phyloP scores from a whole-genome alignment of 2,797 vertebrate genomes.

The Tiaroga cobitis region DNA sequence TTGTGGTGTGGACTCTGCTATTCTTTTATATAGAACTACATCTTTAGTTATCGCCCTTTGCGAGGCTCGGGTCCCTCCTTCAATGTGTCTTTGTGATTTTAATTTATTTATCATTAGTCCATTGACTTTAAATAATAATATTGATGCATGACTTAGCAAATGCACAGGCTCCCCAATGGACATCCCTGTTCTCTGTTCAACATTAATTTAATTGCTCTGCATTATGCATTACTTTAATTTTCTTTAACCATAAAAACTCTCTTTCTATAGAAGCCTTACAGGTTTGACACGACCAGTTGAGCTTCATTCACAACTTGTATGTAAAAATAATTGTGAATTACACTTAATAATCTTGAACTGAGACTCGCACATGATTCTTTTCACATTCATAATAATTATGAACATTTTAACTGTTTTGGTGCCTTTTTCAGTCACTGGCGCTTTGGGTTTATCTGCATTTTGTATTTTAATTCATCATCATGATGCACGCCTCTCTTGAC shows the following conservation, averaged over 20 bases:
- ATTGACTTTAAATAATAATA: not conserved
- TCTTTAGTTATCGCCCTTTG: too few species aligned
- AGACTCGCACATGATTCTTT: not conserved
- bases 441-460: slow-evolving; percentile 48
- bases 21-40: too few species aligned
- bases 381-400: slow-evolving; percentile 70
- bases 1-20: too few species aligned
- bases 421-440: slow-evolving; percentile 65
- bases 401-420: slow-evolving; percentile 60
- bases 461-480: slow-evolving; percentile 69
- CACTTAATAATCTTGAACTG: not conserved
- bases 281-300: not conserved
- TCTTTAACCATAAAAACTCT: not conserved
- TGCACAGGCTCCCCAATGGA: not conserved
- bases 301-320: not conserved
- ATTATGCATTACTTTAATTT: not conserved
- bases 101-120: not conserved
- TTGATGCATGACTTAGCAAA: not conserved
- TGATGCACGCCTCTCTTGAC: slow-evolving; percentile 65
- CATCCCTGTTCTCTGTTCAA: not conserved
- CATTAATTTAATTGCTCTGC: not conserved
- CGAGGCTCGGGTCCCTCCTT: not conserved
- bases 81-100: not conserved
- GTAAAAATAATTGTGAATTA: not conserved
- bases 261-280: not conserved